Conservation (phyloP, 2,888 invertebrate genomes). For the Scrobipalpa atriplicella region DNA sequence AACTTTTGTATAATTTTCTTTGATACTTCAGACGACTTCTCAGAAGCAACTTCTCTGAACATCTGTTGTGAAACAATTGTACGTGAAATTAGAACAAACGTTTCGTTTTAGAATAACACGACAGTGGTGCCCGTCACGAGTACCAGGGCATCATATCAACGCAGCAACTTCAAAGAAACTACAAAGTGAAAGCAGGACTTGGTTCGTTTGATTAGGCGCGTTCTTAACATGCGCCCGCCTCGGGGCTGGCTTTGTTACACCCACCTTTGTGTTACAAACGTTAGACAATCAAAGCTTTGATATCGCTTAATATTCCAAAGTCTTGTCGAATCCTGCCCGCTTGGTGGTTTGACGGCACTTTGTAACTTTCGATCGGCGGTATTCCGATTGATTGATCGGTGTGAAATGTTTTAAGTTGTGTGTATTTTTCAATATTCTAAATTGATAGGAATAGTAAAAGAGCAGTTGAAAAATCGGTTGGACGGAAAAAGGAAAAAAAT, state of each 20-base stretch:
- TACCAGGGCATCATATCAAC: constrained; percentile 69
- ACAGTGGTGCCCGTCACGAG: constrained; percentile 43
- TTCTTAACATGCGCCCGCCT: constrained; percentile 67
- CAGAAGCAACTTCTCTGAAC: background rate
- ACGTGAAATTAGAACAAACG: constrained; percentile 24
- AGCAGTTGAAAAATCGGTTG: constrained; percentile 40
- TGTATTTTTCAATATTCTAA: constrained; percentile 11
- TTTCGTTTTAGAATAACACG: constrained; percentile 26
- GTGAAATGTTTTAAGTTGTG: background rate
- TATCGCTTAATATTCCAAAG: constrained; percentile 45
- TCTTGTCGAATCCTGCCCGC: constrained; percentile 67
- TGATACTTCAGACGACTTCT: constrained; percentile 15
- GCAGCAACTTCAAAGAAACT: constrained; percentile 74
- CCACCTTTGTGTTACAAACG: constrained; percentile 61
- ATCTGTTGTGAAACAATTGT: constrained; percentile 3
- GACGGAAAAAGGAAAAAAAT: constrained; percentile 65
- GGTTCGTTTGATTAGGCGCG: constrained; percentile 78
- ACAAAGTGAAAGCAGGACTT: constrained; percentile 71
- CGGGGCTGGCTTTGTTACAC: constrained; percentile 71
- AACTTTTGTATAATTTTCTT: constrained; percentile 17
- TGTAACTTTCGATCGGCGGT: constrained; percentile 25
- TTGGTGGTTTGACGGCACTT: constrained; percentile 44
- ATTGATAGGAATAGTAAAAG: constrained; percentile 24
- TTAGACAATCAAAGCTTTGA: constrained; percentile 59
- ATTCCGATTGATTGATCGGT: constrained; percentile 3